phyloP scores from a whole-genome alignment of 2,113 vertebrate genomes.

The Charadrius vociferus region DNA sequence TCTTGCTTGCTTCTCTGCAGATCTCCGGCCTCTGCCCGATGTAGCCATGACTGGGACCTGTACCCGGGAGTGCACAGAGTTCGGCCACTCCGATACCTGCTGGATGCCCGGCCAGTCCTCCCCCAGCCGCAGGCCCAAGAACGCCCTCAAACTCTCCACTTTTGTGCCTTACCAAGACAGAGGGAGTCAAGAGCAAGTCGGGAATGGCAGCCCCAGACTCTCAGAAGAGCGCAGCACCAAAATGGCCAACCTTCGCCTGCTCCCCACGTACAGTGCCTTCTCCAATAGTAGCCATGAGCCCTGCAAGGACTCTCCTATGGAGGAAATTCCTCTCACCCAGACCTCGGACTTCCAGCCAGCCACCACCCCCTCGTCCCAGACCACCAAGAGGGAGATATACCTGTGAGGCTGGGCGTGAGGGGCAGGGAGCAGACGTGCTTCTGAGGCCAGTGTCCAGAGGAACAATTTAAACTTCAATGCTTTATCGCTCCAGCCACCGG shows the following conservation, averaged over 20 bases:
- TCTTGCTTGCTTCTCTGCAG: slow-evolving; percentile 64
- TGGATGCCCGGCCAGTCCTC: slow-evolving; percentile 99
- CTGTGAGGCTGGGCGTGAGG: slow-evolving; percentile 84
- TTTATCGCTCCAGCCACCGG: slow-evolving; percentile 20
- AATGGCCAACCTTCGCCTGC: slow-evolving; percentile 94
- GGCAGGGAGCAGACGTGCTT: slow-evolving; percentile 18
- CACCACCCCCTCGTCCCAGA: slow-evolving; percentile 89
- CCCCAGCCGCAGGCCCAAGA: slow-evolving; percentile 90
- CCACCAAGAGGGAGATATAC: slow-evolving; percentile 97
- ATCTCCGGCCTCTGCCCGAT: slow-evolving; percentile 94
- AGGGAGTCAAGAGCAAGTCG: slow-evolving; percentile 91
- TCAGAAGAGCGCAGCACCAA: slow-evolving; percentile 91
- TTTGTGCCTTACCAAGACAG: slow-evolving; percentile 99
- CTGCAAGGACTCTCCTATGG: slow-evolving; percentile 92
- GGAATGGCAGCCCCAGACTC: slow-evolving; percentile 93
- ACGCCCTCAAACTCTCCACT: slow-evolving; percentile 94
- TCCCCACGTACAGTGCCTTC: slow-evolving; percentile 99
- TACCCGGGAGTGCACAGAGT: slow-evolving; percentile 95
- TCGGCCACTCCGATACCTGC: slow-evolving; percentile 96
- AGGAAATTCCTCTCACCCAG: slow-evolving; percentile 97
- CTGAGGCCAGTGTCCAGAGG: slow-evolving; percentile 63
- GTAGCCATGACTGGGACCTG: slow-evolving; percentile 99
- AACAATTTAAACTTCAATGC: slow-evolving; percentile 61
- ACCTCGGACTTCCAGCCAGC: slow-evolving; percentile 91
- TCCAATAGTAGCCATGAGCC: slow-evolving; percentile 92